These are phyloP conservation scores for Hypocryptadius cinnamomeus DNA, from an alignment of 2,113 vertebrate species.

Conservation along the genomic window DNA sequence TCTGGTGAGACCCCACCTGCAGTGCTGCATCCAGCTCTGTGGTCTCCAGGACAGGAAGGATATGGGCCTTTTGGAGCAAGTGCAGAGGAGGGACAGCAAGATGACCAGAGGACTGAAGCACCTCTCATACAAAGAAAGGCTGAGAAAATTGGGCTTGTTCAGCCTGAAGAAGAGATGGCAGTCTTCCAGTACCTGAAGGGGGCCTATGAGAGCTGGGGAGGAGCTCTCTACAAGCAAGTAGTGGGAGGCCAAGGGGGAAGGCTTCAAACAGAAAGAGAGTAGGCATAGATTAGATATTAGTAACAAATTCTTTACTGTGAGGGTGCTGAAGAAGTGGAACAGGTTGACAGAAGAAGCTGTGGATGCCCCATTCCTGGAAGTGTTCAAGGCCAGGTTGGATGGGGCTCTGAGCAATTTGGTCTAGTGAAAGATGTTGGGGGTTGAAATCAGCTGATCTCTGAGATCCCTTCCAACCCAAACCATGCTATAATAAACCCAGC, in stretches of 20 bases:
- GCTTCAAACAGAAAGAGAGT: background rate
- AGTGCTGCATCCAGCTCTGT: background rate
- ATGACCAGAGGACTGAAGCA: background rate
- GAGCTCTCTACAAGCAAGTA: background rate
- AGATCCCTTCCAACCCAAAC: background rate
- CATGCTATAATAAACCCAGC: background rate
- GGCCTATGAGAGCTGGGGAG: background rate
- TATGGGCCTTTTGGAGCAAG: background rate
- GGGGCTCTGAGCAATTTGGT: background rate
- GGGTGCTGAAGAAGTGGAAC: background rate
- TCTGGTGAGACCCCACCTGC: background rate
- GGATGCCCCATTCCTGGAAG: background rate
- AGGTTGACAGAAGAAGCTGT: background rate
- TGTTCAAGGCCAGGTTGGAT: background rate
- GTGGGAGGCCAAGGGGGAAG: background rate
- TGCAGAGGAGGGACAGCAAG: too few species aligned
- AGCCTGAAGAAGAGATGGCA: background rate
- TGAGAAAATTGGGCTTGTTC: background rate
- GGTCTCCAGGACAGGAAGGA: background rate
- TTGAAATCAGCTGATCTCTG: background rate
- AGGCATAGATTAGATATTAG: background rate
- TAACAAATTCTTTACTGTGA: background rate
- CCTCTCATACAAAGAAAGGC: background rate
- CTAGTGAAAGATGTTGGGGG: rapidly evolving
- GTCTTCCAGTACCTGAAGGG: background rate